Conservation (phyloP, 2,888 invertebrate genomes). For the Ichneumoninae sp. region DNA sequence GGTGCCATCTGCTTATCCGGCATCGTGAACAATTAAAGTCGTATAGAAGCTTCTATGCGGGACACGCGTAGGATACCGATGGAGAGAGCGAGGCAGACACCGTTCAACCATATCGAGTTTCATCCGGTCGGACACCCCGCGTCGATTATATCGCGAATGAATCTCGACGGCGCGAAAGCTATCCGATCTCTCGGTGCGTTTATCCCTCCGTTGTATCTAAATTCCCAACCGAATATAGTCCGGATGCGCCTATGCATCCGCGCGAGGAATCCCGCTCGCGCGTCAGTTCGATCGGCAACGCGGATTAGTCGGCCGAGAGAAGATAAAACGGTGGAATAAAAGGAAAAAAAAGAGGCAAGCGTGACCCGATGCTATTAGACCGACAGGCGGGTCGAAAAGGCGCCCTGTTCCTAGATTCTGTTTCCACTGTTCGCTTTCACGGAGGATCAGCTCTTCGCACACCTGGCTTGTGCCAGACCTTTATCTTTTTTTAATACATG, state of each 20-base stretch:
- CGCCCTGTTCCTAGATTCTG: slow-evolving; percentile 9
- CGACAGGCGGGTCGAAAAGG: slow-evolving; percentile 45
- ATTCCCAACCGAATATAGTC: slow-evolving; percentile 63
- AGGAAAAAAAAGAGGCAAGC: slow-evolving; percentile 16
- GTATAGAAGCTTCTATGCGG: slow-evolving; percentile 7
- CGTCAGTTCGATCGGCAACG: slow-evolving; percentile 63
- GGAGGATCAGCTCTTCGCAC: slow-evolving; percentile 32
- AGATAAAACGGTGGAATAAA: slow-evolving; percentile 21
- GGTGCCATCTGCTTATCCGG: slow-evolving; percentile 63
- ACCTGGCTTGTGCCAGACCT: slow-evolving; percentile 4
- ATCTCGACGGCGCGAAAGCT: slow-evolving; percentile 57
- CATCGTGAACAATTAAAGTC: slow-evolving; percentile 63
- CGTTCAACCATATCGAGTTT: slow-evolving; percentile 63
- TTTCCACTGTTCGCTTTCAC: slow-evolving; percentile 43
- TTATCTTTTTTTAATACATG: neutral
- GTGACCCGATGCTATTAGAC: slow-evolving; percentile 51
- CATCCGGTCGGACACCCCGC: slow-evolving; percentile 66
- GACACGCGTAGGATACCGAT: neutral
- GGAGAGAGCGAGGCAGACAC: neutral
- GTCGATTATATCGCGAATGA: slow-evolving; percentile 60
- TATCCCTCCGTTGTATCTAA: slow-evolving; percentile 52
- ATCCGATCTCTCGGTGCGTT: slow-evolving; percentile 26
- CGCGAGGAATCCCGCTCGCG: slow-evolving; percentile 38
- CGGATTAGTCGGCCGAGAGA: slow-evolving; percentile 57
- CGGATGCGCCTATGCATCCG: slow-evolving; percentile 45